A percentile compares a stretch with the other conserved stretches of the same genome.
These are phyloP conservation scores for Rhinichthys osculus DNA, from an alignment of 2,797 vertebrate species.

Conservation along the genomic window DNA sequence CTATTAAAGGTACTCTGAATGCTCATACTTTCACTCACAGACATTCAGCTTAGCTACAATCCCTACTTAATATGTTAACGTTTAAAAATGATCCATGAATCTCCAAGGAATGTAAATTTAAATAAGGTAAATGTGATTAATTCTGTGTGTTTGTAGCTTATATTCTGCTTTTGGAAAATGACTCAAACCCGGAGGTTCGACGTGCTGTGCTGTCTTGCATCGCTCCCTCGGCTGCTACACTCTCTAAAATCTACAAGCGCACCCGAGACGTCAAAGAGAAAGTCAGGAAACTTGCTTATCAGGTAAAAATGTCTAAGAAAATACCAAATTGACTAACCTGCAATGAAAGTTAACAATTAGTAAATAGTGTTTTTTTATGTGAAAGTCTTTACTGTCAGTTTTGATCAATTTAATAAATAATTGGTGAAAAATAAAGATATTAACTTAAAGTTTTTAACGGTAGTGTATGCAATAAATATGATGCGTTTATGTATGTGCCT, in stretches of 20 bases:
- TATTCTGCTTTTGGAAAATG: slow-evolving; percentile 87
- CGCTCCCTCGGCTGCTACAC: slow-evolving; percentile 86
- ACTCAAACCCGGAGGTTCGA: slow-evolving; percentile 90
- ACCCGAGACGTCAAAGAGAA: slow-evolving; percentile 91
- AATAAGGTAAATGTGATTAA: neutral
- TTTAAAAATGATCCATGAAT: neutral
- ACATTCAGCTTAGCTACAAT: neutral
- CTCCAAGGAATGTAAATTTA: neutral
- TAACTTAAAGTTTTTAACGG: neutral
- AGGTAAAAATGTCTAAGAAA: slow-evolving; percentile 76
- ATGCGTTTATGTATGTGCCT: slow-evolving; percentile 2
- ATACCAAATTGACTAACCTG: neutral
- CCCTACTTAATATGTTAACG: neutral
- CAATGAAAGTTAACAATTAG: neutral
- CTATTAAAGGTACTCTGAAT: slow-evolving; percentile 81
- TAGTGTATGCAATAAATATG: neutral
- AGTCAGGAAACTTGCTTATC: slow-evolving; percentile 91
- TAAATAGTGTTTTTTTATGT: neutral
- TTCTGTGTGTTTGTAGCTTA: slow-evolving; percentile 78
- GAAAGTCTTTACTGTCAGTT: neutral
- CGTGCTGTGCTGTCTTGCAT: slow-evolving; percentile 93
- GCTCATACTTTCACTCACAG: neutral
- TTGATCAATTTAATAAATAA: neutral
- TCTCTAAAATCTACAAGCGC: slow-evolving; percentile 88
- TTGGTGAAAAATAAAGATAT: neutral